phyloP scores from a whole-genome alignment of 2,797 vertebrate species.

The Chaunax sp. region DNA sequence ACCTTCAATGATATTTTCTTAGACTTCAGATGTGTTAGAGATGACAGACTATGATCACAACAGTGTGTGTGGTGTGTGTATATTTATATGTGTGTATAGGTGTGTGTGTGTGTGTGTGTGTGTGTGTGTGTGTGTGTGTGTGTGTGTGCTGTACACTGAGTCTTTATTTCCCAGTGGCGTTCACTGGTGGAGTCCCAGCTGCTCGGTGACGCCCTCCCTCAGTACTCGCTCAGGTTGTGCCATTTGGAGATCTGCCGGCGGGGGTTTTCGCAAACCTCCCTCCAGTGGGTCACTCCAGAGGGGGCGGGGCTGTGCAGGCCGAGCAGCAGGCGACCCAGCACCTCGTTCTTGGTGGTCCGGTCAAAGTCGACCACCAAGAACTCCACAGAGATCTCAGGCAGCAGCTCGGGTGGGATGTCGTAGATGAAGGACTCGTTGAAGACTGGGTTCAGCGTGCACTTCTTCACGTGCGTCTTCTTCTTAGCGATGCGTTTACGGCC shows the following conservation, averaged over 20 bases:
- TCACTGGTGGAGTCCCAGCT: constrained; percentile 19
- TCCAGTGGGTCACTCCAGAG: constrained; percentile 90
- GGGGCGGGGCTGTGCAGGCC: constrained; percentile 88
- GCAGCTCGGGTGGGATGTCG: constrained; percentile 91
- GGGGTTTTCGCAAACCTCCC: constrained; percentile 91
- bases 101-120: too few relatives aligned
- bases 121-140: constrained; percentile 3
- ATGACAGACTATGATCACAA: too few relatives aligned
- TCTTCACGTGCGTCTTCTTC: constrained; percentile 98
- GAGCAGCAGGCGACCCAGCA: constrained; percentile 91
- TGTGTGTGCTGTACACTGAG: constrained; percentile 47
- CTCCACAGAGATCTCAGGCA: constrained; percentile 93
- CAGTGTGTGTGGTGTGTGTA: too few relatives aligned
- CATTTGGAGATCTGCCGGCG: constrained; percentile 92
- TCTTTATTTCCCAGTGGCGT: constrained; percentile 55
- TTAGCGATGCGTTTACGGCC: constrained; percentile 96
- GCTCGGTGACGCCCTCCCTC: constrained; percentile 31
- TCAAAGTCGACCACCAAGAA: constrained; percentile 97
- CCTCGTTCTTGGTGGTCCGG: constrained; percentile 96
- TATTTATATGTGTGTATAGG: too few relatives aligned
- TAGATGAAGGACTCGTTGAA: constrained; percentile 99
- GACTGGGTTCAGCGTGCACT: constrained; percentile 94
- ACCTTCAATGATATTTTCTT: not conserved
- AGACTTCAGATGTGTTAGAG: too few relatives aligned
- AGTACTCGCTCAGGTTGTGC: constrained; percentile 95